A percentile compares a stretch with the other conserved stretches of the same genome.
Evolutionary conservation across 2,113 vertebrate genomes (phyloP).

Genomic region (Cnemophilus loriae): DNA sequence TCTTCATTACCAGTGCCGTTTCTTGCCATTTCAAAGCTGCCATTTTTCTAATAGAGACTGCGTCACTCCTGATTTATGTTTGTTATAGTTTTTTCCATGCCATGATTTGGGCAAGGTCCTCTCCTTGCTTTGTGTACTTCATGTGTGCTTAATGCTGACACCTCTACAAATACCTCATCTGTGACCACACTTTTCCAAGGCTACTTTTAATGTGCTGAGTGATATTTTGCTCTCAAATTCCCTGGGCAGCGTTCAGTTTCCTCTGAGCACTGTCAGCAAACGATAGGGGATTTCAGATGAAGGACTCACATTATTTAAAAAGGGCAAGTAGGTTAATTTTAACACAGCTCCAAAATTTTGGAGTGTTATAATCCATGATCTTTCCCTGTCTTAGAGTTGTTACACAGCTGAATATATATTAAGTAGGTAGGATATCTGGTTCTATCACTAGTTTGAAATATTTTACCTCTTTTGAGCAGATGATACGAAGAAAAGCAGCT

Average conservation of each 20-base stretch:
- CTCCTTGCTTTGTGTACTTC: background rate
- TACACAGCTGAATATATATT: background rate
- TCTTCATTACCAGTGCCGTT: background rate
- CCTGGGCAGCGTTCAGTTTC: background rate
- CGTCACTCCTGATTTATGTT: background rate
- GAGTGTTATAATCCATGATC: background rate
- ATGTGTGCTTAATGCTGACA: background rate
- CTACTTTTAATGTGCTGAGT: background rate
- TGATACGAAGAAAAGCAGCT: background rate
- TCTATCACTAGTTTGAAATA: background rate
- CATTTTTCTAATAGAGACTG: background rate
- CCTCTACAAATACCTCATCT: background rate
- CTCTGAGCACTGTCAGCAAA: background rate
- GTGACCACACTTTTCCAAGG: background rate
- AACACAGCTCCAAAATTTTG: background rate
- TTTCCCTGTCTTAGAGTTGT: background rate
- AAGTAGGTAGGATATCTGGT: background rate
- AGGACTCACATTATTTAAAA: background rate
- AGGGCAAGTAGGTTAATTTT: background rate
- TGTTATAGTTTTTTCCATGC: background rate
- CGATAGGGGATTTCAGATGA: background rate
- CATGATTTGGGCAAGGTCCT: background rate
- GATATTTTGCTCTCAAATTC: conserved; percentile 1
- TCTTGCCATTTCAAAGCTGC: background rate
- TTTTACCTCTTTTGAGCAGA: background rate